Evolutionary conservation across 2,797 vertebrate species (phyloP).

Genomic region (Cuculus canorus): DNA sequence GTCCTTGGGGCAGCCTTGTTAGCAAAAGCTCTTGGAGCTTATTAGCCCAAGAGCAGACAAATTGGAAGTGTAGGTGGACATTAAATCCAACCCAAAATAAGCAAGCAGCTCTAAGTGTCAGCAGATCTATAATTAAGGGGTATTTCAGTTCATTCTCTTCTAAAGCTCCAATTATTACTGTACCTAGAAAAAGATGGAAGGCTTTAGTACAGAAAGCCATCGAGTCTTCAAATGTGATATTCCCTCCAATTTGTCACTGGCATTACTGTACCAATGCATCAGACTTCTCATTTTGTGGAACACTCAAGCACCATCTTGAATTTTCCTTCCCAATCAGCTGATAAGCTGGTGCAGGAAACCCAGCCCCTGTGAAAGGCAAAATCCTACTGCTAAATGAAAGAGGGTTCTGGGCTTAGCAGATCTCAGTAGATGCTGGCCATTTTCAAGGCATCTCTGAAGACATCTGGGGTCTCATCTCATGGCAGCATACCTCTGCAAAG

Average conservation of each 20-base stretch:
- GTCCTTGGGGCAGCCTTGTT: neutral
- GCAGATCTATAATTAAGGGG: neutral
- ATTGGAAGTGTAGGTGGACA: neutral
- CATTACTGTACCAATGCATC: neutral
- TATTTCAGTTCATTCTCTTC: neutral
- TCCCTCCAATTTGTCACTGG: neutral
- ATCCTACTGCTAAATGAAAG: neutral
- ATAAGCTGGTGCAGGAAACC: neutral
- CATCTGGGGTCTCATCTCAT: accelerated
- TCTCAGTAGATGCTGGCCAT: neutral
- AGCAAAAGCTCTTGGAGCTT: neutral
- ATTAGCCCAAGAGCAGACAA: neutral
- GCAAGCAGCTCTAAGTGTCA: neutral
- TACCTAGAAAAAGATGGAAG: neutral
- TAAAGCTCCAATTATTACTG: neutral
- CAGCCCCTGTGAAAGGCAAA: neutral
- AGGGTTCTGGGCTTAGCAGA: neutral
- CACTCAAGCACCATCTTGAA: neutral
- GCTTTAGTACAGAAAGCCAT: neutral
- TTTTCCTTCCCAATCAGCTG: neutral
- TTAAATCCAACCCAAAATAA: neutral
- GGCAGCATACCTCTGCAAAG: neutral
- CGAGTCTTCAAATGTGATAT: neutral
- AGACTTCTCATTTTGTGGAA: neutral
- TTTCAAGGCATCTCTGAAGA: neutral